Conservation (phyloP, 2,797 vertebrate genomes). For the Xiphorhynchus erythropygius region DNA sequence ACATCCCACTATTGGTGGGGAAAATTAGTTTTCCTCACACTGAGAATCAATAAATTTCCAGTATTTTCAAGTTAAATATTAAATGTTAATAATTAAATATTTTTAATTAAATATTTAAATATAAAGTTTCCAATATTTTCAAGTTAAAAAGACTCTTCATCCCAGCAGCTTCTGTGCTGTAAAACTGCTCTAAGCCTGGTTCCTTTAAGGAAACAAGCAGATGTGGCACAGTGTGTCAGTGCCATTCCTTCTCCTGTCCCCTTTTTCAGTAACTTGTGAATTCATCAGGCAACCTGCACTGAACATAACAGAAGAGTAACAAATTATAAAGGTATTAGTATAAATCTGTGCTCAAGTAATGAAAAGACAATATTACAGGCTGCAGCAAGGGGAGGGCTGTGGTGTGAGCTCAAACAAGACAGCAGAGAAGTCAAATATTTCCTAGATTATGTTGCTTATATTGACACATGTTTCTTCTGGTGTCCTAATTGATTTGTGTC, state of each 20-base stretch:
- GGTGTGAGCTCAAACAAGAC: neutral
- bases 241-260: neutral
- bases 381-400: neutral
- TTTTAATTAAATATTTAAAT: neutral
- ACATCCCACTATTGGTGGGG: neutral
- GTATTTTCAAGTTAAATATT: neutral
- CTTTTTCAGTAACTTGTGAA: neutral
- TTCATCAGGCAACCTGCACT: neutral
- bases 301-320: neutral
- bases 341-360: neutral
- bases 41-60: neutral
- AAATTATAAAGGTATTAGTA: neutral
- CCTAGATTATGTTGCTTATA: neutral
- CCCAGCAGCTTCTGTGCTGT: neutral
- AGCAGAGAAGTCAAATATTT: neutral
- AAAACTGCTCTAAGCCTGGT: neutral
- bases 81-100: neutral
- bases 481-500: neutral
- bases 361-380: neutral
- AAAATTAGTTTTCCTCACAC: neutral
- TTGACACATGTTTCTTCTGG: neutral
- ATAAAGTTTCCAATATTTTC: neutral
- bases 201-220: neutral
- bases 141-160: neutral
- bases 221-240: neutral